Conservation (phyloP, 2,113 vertebrate species). For the Perca flavescens region DNA sequence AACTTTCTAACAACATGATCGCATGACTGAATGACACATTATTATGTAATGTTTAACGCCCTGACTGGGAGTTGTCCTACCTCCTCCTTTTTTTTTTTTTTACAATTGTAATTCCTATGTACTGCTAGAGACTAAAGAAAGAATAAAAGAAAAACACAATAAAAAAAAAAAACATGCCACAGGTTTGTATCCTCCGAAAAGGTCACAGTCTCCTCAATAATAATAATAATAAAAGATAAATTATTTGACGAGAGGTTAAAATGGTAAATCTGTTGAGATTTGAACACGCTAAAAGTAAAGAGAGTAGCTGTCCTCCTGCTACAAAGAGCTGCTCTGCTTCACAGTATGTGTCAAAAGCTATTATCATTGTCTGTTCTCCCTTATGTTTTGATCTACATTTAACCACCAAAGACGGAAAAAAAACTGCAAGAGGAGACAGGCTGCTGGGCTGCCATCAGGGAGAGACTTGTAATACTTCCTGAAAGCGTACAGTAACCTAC, state of each 20-base stretch:
- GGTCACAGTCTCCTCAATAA: conserved; percentile 4
- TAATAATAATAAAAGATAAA: conserved; percentile 11
- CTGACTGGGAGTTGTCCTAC: conserved; percentile 39
- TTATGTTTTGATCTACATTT: conserved; percentile 78
- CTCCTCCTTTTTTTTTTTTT: background rate
- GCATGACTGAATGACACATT: conserved; percentile 64
- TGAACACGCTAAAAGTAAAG: conserved; percentile 38
- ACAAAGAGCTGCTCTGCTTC: conserved; percentile 56
- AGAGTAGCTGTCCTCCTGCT: conserved; percentile 35
- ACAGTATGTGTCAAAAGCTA: conserved; percentile 65
- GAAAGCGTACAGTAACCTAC: conserved; percentile 70
- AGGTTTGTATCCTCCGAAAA: conserved; percentile 28
- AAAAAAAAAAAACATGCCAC: conserved; percentile 23
- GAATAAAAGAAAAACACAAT: background rate
- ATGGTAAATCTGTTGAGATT: conserved; percentile 48
- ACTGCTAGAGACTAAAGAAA: background rate
- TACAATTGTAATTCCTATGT: background rate
- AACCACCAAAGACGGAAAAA: conserved; percentile 61
- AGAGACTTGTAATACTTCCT: conserved; percentile 64
- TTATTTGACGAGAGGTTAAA: conserved; percentile 48
- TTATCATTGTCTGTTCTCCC: conserved; percentile 57
- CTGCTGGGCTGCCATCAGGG: conserved; percentile 48
- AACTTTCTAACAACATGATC: conserved; percentile 63
- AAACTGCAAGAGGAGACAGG: conserved; percentile 38
- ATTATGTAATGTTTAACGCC: conserved; percentile 57